These are phyloP conservation scores for Gymnogyps californianus DNA, from an alignment of 2,113 vertebrate genomes.

Conservation along the genomic window DNA sequence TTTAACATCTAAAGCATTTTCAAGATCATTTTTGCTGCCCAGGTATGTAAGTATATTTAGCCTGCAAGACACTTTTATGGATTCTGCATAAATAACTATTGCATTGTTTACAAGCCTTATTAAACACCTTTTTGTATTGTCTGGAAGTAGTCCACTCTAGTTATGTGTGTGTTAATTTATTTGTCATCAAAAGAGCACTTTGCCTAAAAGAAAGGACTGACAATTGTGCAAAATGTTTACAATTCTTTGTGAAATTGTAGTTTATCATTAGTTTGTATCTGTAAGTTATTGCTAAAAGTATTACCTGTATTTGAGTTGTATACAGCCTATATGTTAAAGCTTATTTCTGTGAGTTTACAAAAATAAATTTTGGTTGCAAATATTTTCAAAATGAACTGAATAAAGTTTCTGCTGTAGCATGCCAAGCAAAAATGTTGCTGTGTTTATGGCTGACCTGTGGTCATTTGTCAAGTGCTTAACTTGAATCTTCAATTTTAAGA, in stretches of 20 bases:
- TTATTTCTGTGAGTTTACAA: conserved; percentile 78
- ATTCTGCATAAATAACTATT: conserved; percentile 72
- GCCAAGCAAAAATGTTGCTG: conserved; percentile 43
- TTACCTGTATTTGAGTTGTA: conserved; percentile 80
- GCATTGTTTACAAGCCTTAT: conserved; percentile 76
- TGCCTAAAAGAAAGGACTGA: conserved; percentile 82
- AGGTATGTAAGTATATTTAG: conserved; percentile 73
- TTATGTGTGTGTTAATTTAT: conserved; percentile 84
- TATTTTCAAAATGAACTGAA: conserved; percentile 72
- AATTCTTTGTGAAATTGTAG: conserved; percentile 81
- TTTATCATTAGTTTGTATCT: conserved; percentile 79
- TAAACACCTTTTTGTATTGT: conserved; percentile 78
- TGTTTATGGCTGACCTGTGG: conserved; percentile 40
- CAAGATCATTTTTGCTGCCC: conserved; percentile 64
- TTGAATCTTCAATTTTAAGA: neutral
- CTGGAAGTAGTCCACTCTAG: conserved; percentile 78
- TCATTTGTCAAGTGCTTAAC: neutral
- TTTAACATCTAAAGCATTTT: conserved; percentile 73
- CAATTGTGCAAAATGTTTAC: conserved; percentile 85
- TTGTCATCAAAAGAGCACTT: conserved; percentile 84
- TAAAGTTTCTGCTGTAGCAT: conserved; percentile 78
- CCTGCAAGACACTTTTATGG: conserved; percentile 81
- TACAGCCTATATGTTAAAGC: conserved; percentile 75
- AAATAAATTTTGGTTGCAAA: conserved; percentile 72
- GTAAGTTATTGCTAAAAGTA: conserved; percentile 83